phyloP scores from a whole-genome alignment of 2,113 vertebrate species.

The Cryptomyrus ogoouensis region DNA sequence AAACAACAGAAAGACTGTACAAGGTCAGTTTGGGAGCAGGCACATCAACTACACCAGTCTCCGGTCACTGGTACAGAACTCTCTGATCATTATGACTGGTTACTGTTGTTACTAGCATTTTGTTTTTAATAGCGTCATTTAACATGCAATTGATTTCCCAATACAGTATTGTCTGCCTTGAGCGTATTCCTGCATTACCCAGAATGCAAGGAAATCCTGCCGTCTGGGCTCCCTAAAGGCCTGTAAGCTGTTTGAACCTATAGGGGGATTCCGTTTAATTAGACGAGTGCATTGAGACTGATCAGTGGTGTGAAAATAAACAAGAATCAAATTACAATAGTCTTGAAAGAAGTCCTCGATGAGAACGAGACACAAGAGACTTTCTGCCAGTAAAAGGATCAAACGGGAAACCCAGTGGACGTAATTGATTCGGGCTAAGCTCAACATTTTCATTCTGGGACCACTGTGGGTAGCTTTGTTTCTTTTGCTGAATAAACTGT shows the following conservation, averaged over 20 bases:
- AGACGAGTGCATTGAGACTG: neutral
- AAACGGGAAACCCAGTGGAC: neutral
- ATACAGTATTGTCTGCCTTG: neutral
- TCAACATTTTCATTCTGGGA: neutral
- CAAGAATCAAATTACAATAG: neutral
- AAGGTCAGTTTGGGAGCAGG: neutral
- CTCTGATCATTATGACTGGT: neutral
- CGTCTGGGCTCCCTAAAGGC: neutral
- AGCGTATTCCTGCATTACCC: neutral
- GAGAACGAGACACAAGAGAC: neutral
- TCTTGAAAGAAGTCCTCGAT: neutral
- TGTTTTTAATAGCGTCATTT: neutral
- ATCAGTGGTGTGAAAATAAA: conserved; percentile 10
- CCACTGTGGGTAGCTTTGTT: neutral
- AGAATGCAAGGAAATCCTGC: neutral
- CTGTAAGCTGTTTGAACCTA: neutral
- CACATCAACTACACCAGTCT: neutral
- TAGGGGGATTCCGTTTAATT: neutral
- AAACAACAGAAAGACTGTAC: neutral
- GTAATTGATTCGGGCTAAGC: neutral
- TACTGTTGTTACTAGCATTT: neutral
- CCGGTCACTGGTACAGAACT: neutral
- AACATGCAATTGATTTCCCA: neutral
- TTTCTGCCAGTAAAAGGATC: neutral
- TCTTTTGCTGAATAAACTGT: neutral